Base-by-base conservation (phyloP, 30 jellyfish, hydroid and myxozoan genomes). In the Mastigias papua region DNA sequence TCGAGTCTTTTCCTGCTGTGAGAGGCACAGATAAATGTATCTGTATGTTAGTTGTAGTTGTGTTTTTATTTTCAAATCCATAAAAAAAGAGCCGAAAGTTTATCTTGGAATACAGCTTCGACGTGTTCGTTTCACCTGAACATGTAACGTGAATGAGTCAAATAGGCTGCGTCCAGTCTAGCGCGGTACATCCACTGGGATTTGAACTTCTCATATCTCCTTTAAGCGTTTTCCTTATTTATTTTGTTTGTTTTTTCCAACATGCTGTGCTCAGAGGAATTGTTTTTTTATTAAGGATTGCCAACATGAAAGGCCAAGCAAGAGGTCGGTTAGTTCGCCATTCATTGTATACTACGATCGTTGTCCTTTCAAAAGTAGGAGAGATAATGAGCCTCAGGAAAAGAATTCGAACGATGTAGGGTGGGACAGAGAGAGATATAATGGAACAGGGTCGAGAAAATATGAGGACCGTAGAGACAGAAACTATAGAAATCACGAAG, bases 321-420 rank as follows among this genome's bases (percentile, higher is more conserved):
- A 84, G 33, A 63, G 73, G 46, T 32, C 81, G 9, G 80, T 73
- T 10, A 64, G 37, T 49, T 64, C 89, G 29, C 95, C 88, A 62
- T 86, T 86, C 60, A 50, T 66, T 62, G 95, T 86, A n/a, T 62
- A 78, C 23, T 86, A 86, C n/a, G 95, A 86, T 64, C 69, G 68
- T 16, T 86, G 95, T 49, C 84, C 94, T 21, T 65, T 46, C 65
- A 74, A 34, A 35, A 19, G 73, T 22, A 34, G 46, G 30, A 73
- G n/a, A 51, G 20, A 0, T 20, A 25, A 63, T n/a, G 26, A 63
- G 42, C 13, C 37, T 2, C 13, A 6, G 23, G 27, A 21, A 11
- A 25, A 19, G 17, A 42, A 42, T 42, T 15, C 13, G 25, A 54
- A 21, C 20, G 17, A 19, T 2, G 67, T 19, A 19, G 67, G 26